Conservation (phyloP, 1,140 invertebrate genomes). For the Copidosoma floridanum region DNA sequence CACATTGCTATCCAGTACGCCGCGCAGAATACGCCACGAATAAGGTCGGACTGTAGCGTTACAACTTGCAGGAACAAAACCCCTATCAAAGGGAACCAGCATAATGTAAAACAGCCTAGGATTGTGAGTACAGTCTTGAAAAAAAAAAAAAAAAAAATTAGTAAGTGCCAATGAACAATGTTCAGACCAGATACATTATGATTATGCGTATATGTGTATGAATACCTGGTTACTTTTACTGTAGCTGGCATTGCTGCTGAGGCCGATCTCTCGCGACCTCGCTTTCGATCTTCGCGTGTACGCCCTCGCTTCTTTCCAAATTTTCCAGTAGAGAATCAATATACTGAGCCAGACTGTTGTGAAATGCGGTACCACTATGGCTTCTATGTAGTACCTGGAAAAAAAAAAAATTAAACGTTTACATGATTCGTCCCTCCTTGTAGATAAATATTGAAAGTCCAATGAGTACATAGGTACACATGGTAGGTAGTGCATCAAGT, state of each 20-base stretch:
- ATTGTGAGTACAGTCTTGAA: slow-evolving; percentile 73
- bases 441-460: too few species aligned
- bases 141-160: slow-evolving; percentile 37
- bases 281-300: too few species aligned
- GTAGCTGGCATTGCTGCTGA: slow-evolving; percentile 51
- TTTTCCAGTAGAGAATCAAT: slow-evolving; percentile 71
- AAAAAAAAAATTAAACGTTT: too few species aligned
- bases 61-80: slow-evolving; percentile 64
- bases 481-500: too few species aligned
- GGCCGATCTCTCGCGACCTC: slow-evolving; percentile 55
- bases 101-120: slow-evolving; percentile 71
- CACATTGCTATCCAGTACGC: slow-evolving; percentile 70
- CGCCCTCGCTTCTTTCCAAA: slow-evolving; percentile 69
- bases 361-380: slow-evolving; percentile 68
- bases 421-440: too few species aligned
- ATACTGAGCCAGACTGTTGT: slow-evolving; percentile 69
- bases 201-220: too few species aligned
- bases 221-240: slow-evolving; percentile 71
- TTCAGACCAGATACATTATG: too few species aligned
- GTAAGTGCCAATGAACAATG: background rate
- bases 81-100: slow-evolving; percentile 73
- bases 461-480: too few species aligned
- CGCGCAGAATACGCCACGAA: slow-evolving; percentile 63
- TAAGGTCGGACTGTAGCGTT: slow-evolving; percentile 52
- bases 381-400: slow-evolving; percentile 60